Percentiles rank a stretch among this genome's conserved stretches.
Evolutionary conservation across 2,113 vertebrate genomes (phyloP).

Genomic region (Scalopus aquaticus): DNA sequence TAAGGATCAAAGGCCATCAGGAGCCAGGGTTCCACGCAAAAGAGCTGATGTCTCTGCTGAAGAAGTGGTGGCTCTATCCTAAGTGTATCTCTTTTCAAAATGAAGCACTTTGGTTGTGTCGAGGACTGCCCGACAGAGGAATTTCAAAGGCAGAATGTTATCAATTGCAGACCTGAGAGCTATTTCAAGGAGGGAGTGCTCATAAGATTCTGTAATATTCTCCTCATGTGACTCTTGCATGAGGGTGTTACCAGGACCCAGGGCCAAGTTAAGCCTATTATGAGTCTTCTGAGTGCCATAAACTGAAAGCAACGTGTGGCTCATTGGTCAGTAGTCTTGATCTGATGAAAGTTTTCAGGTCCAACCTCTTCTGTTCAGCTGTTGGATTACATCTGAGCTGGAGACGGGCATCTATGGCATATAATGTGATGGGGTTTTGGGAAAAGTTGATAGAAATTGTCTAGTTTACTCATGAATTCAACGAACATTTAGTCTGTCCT

Average conservation of each 20-base stretch:
- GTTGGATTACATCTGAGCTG: neutral
- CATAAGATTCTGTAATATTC: neutral
- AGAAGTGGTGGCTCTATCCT: neutral
- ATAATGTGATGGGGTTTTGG: neutral
- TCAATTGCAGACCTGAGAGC: neutral
- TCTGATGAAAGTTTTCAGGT: neutral
- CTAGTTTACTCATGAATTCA: slow-evolving; percentile 29
- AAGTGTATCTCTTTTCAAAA: neutral
- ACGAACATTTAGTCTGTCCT: neutral
- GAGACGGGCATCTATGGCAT: no score
- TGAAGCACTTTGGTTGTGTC: neutral
- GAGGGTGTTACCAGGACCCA: neutral
- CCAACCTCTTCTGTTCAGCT: neutral
- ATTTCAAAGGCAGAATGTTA: neutral
- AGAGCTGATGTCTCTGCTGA: neutral
- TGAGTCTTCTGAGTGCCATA: neutral
- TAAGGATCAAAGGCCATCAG: neutral
- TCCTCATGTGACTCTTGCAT: neutral
- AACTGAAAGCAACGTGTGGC: neutral
- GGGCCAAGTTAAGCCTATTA: neutral
- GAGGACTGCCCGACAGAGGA: neutral
- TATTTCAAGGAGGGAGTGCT: neutral
- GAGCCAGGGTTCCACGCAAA: neutral
- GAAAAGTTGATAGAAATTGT: neutral
- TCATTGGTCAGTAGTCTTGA: neutral